Evolutionary conservation across 2,888 invertebrate genomes (phyloP), one percentile per base, ranked within the genome.

Genomic region (Platycheirus rosarum): DNA sequence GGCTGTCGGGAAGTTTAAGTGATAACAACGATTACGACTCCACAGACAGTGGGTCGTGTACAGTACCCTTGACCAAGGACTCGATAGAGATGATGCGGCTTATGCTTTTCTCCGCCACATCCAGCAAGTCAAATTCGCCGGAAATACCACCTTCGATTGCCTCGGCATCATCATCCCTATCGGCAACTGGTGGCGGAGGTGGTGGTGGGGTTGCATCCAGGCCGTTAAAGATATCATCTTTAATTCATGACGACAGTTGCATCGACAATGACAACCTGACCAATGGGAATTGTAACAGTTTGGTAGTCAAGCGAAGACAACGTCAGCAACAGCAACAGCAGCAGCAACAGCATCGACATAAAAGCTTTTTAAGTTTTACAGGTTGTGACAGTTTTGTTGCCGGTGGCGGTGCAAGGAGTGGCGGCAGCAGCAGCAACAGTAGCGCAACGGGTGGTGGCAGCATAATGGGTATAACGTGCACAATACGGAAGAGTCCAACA

Each of bases 41-140:
- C 46, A 88, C 89, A 0, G 89, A 90, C 69, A 87, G 87, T 42
- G 90, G 90, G 20, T 90, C 90, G 14, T 90, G 90, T 60, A 88
- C 88, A 40, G 90, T 89, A 5, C 90, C 89, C 1, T 53, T 90
- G 80, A 84, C 86, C 23, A 85, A 87, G 5, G 90, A 89, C 70
- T 88, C 89, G 37, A 88, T 87, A 16, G 89, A 89, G 77, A 86
- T 89, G 86, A 87, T 89, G 85, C 89, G 89, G 48, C 85, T 89
- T 44, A 89, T 90, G 89, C 78, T 89, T 48, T 87, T 86, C 44
- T 88, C 90, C 8, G 90, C 90, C 84, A 88, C 88, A 6, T 86
- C 88, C 26, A 88, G 89, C 69, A 87, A 89, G 18, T 87, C 85
- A 7, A 79, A 85, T 65, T 82, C 37, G 26, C 77, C 66, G 70